These are phyloP conservation scores for Pachyramphus minor DNA, from an alignment of 2,113 vertebrate species.

Conservation along the genomic window DNA sequence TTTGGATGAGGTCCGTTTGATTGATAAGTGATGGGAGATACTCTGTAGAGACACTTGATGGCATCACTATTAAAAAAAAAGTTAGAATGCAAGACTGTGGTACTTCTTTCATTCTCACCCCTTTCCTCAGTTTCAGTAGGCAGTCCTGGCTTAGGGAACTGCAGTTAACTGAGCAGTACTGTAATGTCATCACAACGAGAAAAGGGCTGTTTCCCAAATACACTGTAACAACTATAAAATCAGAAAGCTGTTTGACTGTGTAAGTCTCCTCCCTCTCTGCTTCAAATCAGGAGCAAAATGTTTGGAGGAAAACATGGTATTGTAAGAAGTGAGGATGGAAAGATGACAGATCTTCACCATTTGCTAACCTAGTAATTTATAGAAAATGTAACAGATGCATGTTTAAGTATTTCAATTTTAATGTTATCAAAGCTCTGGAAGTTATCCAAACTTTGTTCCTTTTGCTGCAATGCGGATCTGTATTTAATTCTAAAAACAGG, in stretches of 20 bases:
- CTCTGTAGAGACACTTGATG: slow-evolving; percentile 60
- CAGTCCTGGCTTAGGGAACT: not conserved
- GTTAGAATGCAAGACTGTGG: not conserved
- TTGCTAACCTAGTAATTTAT: not conserved
- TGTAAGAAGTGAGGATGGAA: not conserved
- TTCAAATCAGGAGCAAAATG: not conserved
- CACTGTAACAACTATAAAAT: not conserved
- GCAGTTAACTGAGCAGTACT: not conserved
- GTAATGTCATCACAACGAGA: not conserved
- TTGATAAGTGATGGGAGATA: not conserved
- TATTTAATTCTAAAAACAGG: not conserved
- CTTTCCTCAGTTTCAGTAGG: not conserved
- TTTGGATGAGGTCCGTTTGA: not conserved
- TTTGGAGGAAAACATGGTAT: not conserved
- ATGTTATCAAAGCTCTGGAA: not conserved
- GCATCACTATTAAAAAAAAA: slow-evolving; percentile 12
- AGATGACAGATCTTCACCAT: not conserved
- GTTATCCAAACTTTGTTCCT: not conserved
- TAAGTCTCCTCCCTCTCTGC: not conserved
- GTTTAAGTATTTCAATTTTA: not conserved
- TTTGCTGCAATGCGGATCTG: slow-evolving; percentile 9
- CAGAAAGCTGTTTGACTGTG: not conserved
- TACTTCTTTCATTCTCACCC: not conserved
- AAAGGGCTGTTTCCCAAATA: not conserved
- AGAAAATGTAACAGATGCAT: not conserved